Percentiles rank a stretch among this genome's conserved stretches.
These are phyloP conservation scores for Taxidea taxus DNA, from an alignment of 2,113 vertebrate genomes.

Conservation along the genomic window DNA sequence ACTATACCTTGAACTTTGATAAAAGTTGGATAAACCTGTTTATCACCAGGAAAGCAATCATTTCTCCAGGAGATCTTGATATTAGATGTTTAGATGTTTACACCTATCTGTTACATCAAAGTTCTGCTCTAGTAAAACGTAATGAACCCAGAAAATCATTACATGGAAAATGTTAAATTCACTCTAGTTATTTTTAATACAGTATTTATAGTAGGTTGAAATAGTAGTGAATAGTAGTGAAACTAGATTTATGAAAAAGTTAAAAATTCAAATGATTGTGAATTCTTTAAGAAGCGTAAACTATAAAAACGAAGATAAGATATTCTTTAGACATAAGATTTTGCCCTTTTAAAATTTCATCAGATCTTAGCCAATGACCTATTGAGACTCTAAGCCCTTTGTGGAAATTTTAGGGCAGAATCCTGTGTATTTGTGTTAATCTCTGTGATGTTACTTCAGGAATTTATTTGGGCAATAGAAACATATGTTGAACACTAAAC, in stretches of 20 bases:
- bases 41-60: conserved; percentile 71
- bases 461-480: conserved; percentile 40
- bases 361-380: conserved; percentile 55
- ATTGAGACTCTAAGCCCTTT: conserved; percentile 29
- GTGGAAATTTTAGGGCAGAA: conserved; percentile 45
- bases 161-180: conserved; percentile 54
- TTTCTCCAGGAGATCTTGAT: conserved; percentile 64
- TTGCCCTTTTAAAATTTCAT: conserved; percentile 66
- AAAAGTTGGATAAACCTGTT: conserved; percentile 70
- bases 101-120: conserved; percentile 60
- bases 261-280: conserved; percentile 45
- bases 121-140: conserved; percentile 45
- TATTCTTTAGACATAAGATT: conserved; percentile 23
- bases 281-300: conserved; percentile 21
- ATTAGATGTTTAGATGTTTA: conserved; percentile 69
- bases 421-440: conserved; percentile 17
- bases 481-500: conserved; percentile 38
- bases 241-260: conserved; percentile 43
- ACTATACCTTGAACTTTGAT: conserved; percentile 67
- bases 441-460: conserved; percentile 17
- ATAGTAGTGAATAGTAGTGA: neutral
- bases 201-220: conserved; percentile 7
- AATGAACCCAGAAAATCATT: conserved; percentile 56
- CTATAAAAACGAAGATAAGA: conserved; percentile 41
- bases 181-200: conserved; percentile 41